Base-by-base conservation (phyloP, 2,888 invertebrate species). In the Eilema depressum region DNA sequence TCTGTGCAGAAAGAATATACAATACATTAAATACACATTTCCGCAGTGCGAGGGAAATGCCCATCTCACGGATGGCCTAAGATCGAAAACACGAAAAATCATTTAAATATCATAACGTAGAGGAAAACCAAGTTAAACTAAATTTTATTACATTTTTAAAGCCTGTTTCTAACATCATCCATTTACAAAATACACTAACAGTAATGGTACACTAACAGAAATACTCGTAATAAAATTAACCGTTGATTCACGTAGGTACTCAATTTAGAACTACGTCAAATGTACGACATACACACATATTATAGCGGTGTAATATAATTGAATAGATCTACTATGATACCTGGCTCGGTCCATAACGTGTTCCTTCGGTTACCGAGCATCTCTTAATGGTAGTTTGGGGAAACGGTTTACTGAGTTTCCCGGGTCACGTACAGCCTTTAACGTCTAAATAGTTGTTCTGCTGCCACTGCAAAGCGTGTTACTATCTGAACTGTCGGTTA, bases 181-280 rank as follows among this genome's bases (percentile, higher is more conserved):
- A 17, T 11, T 11, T 17, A 41, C 5, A 47, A 53, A 53, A n/a
- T 53, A 53, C 53, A n/a, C 10, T 53, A 20, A 53, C 53, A 10
- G 53, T n/a, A 10, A 10, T 8, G 53, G 20, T 3, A n/a, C n/a
- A n/a, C n/a, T n/a, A 41, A 8, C 7, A 20, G 8, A 10, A 41
- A 20, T n/a, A n/a, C n/a, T n/a, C n/a, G n/a, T n/a, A 20, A n/a
- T 8, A 83, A 86, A 79, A 80, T 28, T 60, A 23, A 10, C 60
- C 5, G 26, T 25, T 10, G 8, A 37, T 17, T 23, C 23, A 3
- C 23, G 62, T n/a, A n/a, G n/a, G n/a, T 63, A 63, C 23, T 33
- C 23, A 28, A 64, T 28, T 28, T 64, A 47, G 5, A 28, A 63
- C 37, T 17, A 63, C 25, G 41, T 25, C 4, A 25, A 23, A 41